Percentiles rank a stretch among this genome's conserved stretches.
phyloP scores from a whole-genome alignment of 1,140 invertebrate genomes.

The Battus philenor region DNA sequence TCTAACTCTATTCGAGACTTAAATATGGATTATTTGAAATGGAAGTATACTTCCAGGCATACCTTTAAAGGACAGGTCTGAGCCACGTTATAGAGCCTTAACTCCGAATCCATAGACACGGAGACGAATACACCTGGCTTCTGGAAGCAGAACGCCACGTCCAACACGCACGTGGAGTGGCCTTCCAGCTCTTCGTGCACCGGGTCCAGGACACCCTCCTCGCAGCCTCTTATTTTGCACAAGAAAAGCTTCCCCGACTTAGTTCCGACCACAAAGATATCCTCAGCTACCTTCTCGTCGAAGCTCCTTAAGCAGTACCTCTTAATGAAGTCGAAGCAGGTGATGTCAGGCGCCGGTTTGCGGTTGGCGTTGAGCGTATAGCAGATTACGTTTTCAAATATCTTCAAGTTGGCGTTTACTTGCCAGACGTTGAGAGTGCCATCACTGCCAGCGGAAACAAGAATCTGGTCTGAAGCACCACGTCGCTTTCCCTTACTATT shows the following conservation, averaged over 20 bases:
- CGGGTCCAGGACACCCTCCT: conserved; percentile 31
- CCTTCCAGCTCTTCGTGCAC: conserved; percentile 43
- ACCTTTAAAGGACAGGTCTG: conserved; percentile 51
- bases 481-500: conserved; percentile 46
- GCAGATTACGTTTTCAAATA: conserved; percentile 45
- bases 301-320: conserved; percentile 32
- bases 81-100: conserved; percentile 48
- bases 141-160: conserved; percentile 46
- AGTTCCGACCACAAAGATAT: conserved; percentile 49
- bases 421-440: conserved; percentile 55
- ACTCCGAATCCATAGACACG: conserved; percentile 52
- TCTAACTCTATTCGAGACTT: too few species aligned
- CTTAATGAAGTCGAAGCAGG: conserved; percentile 56
- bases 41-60: too few species aligned
- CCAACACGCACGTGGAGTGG: conserved; percentile 43
- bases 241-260: conserved; percentile 41
- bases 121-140: conserved; percentile 47
- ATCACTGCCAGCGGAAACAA: conserved; percentile 47
- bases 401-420: conserved; percentile 37
- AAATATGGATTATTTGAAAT: too few species aligned
- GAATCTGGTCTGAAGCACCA: conserved; percentile 48
- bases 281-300: conserved; percentile 36
- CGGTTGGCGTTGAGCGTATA: conserved; percentile 40
- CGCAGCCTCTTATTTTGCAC: conserved; percentile 33
- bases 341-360: conserved; percentile 38